phyloP scores from a whole-genome alignment of 2,113 vertebrate species.

The Clarias gariepinus region DNA sequence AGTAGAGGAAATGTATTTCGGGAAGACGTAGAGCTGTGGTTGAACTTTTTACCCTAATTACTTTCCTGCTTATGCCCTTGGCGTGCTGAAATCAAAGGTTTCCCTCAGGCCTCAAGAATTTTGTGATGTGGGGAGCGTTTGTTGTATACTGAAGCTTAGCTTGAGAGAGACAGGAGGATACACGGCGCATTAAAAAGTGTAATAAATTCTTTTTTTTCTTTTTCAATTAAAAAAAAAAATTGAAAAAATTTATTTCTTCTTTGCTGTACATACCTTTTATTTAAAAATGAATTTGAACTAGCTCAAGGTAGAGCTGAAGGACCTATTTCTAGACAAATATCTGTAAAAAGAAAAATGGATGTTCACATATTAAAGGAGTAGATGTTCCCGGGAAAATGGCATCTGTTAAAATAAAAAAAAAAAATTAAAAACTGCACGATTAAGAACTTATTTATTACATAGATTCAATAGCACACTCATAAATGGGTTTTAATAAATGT shows the following conservation, averaged over 20 bases:
- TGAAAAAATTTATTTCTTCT: slow-evolving; percentile 90
- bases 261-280: slow-evolving; percentile 67
- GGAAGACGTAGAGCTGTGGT: slow-evolving; percentile 83
- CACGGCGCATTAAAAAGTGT: slow-evolving; percentile 70
- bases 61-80: slow-evolving; percentile 89
- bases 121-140: slow-evolving; percentile 92
- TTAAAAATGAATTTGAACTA: slow-evolving; percentile 82
- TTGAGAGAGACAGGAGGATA: slow-evolving; percentile 55
- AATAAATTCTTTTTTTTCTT: slow-evolving; percentile 66
- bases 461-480: too few species aligned
- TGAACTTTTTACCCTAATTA: slow-evolving; percentile 99
- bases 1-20: slow-evolving; percentile 86
- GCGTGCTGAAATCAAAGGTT: slow-evolving; percentile 88
- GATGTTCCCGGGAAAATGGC: not conserved
- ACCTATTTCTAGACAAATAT: not conserved
- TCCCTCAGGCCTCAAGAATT: slow-evolving; percentile 81
- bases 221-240: too few species aligned
- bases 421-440: too few species aligned
- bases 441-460: too few species aligned
- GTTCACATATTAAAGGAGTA: too few species aligned
- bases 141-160: slow-evolving; percentile 83
- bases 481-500: too few species aligned
- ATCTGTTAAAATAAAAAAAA: too few species aligned
- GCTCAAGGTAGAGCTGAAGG: slow-evolving; percentile 59
- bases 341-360: not conserved